Percentiles rank a stretch among this genome's conserved stretches.
Conservation (phyloP, 1,140 invertebrate species). For the Acromyrmex charruanus region DNA sequence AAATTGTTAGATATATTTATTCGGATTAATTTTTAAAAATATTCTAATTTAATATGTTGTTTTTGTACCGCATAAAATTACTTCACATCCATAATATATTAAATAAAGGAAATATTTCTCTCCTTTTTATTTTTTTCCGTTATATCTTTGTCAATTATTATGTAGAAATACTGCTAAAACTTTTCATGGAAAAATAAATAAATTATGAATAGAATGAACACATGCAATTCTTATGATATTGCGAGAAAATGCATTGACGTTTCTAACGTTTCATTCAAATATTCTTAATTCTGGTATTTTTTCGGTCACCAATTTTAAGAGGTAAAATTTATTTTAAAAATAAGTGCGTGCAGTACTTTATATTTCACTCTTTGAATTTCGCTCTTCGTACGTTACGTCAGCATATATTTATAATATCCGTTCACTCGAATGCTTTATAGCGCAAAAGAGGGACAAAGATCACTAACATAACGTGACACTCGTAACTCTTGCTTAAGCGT, state of each 20-base stretch:
- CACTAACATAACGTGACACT: constrained; percentile 64
- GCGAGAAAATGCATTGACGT: background rate
- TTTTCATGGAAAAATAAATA: background rate
- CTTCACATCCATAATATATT: background rate
- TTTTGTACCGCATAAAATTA: background rate
- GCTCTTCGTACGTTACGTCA: constrained; percentile 36
- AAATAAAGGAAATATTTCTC: background rate
- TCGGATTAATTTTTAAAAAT: background rate
- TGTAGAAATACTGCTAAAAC: background rate
- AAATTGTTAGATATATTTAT: background rate
- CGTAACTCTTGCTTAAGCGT: constrained; percentile 78
- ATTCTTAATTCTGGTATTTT: background rate
- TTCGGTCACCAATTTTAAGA: background rate
- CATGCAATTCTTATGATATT: background rate
- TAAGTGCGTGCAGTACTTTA: constrained; percentile 12
- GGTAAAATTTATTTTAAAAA: constrained; percentile 17
- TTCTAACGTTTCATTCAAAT: background rate
- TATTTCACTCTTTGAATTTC: background rate
- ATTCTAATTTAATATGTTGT: background rate
- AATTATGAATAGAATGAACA: background rate
- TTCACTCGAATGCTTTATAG: constrained; percentile 59
- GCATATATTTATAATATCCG: constrained; percentile 55
- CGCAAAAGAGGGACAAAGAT: constrained; percentile 49
- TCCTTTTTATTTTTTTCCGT: background rate
- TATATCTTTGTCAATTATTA: background rate